Base-by-base conservation (phyloP, 2,888 invertebrate genomes). In the Synergus itoensis region DNA sequence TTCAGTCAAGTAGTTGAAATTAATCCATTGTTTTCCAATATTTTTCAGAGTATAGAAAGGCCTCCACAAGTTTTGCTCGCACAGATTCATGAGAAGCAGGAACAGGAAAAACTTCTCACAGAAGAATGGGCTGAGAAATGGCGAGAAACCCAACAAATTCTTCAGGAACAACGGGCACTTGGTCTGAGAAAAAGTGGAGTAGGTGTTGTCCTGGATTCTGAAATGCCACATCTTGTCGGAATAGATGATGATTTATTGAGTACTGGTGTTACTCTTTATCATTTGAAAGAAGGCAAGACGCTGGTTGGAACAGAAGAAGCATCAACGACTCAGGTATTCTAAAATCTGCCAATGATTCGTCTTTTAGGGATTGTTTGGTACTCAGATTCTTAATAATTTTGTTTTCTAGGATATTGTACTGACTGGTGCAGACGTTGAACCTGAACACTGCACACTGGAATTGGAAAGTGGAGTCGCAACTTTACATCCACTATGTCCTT, bases 111-210 rank as follows among this genome's bases (percentile, higher is more conserved):
- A 92, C 96, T 95, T 79, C 94, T 98, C 80, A 98, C 98, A 0
- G 97, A 98, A 92, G 97, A 97, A 89, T 98, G 98, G 98, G 96
- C 97, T 14, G 97, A 98, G 90, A 98, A 98, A 91, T 98, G 98
- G 98, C 94, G 97, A 76, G 97, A 97, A 89, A 97, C 98, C 0
- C 97, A 98, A 90, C 96, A 96, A 86, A 98, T 98, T 86, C 92
- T 97, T 53, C 96, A 97, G 90, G 98, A 98, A 89, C 97, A 98
- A 92, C 96, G 96, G 89, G 97, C 97, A 5, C 93, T 98, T 41
- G 98, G 97, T 0, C 93, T 98, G 79, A 93, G 98, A 63, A 98
- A 98, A 92, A 96, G 97, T 64, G 97, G 97, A 0, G 95, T 96
- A 0, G 98, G 98, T 0, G 97, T 98, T 0, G 97, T 98, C 1